These are phyloP conservation scores for Rana temporaria DNA, from an alignment of 2,113 vertebrate genomes.

Conservation along the genomic window DNA sequence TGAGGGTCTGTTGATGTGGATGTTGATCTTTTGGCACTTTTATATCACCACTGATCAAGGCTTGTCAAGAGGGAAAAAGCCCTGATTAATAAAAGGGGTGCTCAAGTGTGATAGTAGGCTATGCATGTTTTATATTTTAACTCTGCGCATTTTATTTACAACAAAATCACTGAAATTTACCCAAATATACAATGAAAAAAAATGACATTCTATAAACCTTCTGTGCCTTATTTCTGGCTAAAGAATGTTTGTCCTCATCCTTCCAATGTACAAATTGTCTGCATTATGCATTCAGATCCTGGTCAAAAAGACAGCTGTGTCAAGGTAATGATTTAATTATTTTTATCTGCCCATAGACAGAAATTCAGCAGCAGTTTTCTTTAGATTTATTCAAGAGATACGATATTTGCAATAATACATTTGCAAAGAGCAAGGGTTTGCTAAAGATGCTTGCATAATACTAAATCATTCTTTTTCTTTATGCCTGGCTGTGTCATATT, in stretches of 20 bases:
- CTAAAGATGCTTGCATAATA: constrained; percentile 15
- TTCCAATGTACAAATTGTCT: not conserved
- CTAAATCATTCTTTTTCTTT: constrained; percentile 28
- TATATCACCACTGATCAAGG: too few species aligned
- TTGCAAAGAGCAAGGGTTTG: constrained; percentile 2
- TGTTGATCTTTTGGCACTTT: too few species aligned
- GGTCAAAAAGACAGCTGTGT: constrained; percentile 19
- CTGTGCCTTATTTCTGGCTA: not conserved
- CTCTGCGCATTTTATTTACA: not conserved
- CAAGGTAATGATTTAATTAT: not conserved
- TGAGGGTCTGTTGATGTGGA: too few species aligned
- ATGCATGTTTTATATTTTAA: too few species aligned
- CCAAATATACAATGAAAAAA: not conserved
- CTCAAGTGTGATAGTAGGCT: too few species aligned
- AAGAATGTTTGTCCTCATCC: not conserved
- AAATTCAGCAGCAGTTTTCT: not conserved
- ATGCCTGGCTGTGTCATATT: constrained; percentile 38
- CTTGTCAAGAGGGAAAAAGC: too few species aligned
- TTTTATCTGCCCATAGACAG: not conserved
- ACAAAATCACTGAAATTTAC: not conserved
- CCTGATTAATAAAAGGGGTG: too few species aligned
- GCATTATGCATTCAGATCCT: constrained; percentile 32
- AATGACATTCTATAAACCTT: not conserved
- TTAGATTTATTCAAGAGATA: constrained; percentile 9
- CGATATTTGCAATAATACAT: constrained; percentile 13